Evolutionary conservation across 2,797 vertebrate species (phyloP).

Genomic region (Pitangus sulphuratus): DNA sequence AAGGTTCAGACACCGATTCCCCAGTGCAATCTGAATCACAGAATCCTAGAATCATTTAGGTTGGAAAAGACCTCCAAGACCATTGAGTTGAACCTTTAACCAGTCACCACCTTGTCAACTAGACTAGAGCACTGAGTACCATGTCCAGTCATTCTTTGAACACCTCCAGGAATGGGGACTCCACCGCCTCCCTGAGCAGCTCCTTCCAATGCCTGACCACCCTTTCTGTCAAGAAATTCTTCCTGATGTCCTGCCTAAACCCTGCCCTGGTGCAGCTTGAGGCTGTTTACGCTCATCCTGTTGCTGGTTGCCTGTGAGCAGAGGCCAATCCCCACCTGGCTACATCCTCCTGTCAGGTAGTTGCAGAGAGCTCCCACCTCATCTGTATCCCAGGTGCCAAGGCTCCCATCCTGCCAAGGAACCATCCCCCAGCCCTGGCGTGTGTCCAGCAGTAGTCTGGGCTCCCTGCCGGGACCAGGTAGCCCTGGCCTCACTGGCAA

Average conservation of each 20-base stretch:
- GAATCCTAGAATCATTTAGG: background rate
- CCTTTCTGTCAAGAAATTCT: background rate
- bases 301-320: background rate
- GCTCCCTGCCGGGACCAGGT: background rate
- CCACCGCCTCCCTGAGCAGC: background rate
- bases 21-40: accelerated
- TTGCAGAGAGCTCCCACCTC: background rate
- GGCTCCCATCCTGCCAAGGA: accelerated
- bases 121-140: background rate
- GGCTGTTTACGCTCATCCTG: background rate
- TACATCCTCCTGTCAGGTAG: background rate
- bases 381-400: accelerated
- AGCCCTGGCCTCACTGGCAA: accelerated
- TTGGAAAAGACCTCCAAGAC: background rate
- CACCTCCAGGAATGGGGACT: background rate
- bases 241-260: background rate
- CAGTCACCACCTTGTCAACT: too few relatives aligned
- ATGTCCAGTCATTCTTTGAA: accelerated
- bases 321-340: accelerated
- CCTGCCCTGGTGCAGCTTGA: background rate
- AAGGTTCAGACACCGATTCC: accelerated
- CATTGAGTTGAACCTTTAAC: background rate
- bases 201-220: background rate
- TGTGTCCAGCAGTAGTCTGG: accelerated
- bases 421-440: accelerated